These are phyloP conservation scores for Siderastrea siderea DNA, from an alignment of 92 coral and sea anemone species.

Conservation along the genomic window DNA sequence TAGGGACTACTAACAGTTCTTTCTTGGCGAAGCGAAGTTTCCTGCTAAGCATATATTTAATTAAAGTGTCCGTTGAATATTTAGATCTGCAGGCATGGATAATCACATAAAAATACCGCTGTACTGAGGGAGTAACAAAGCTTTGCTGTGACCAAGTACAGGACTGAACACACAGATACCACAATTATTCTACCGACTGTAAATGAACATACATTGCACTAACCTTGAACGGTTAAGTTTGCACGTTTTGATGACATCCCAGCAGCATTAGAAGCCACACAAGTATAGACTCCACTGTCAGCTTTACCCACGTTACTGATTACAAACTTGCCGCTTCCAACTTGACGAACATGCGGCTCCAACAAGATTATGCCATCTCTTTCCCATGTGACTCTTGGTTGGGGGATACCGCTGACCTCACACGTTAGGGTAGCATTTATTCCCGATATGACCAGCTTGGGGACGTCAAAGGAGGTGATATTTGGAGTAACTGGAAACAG, in stretches of 20 bases:
- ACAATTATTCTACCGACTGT: too few species aligned
- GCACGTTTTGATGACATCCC: conserved; percentile 59
- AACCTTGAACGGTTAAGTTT: conserved; percentile 92
- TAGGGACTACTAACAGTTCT: too few species aligned
- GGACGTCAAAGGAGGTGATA: conserved; percentile 74
- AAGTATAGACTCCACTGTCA: conserved; percentile 83
- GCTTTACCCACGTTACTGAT: conserved; percentile 45
- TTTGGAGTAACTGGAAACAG: conserved; percentile 75
- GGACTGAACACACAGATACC: background rate
- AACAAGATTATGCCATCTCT: conserved; percentile 38
- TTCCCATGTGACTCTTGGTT: conserved; percentile 82
- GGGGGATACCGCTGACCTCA: conserved; percentile 80
- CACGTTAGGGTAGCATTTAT: conserved; percentile 75
- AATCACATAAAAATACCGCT: too few species aligned
- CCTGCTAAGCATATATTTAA: too few species aligned
- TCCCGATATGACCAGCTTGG: conserved; percentile 67
- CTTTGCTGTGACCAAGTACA: too few species aligned
- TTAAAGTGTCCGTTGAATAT: too few species aligned
- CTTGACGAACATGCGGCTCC: conserved; percentile 37
- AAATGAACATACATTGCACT: background rate
- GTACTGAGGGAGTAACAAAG: too few species aligned
- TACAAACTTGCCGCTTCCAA: conserved; percentile 50
- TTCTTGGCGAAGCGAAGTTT: too few species aligned
- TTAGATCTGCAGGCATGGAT: too few species aligned
- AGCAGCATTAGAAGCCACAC: conserved; percentile 82